phyloP scores from a whole-genome alignment of 2,888 invertebrate genomes.

The Frankliniella fusca region DNA sequence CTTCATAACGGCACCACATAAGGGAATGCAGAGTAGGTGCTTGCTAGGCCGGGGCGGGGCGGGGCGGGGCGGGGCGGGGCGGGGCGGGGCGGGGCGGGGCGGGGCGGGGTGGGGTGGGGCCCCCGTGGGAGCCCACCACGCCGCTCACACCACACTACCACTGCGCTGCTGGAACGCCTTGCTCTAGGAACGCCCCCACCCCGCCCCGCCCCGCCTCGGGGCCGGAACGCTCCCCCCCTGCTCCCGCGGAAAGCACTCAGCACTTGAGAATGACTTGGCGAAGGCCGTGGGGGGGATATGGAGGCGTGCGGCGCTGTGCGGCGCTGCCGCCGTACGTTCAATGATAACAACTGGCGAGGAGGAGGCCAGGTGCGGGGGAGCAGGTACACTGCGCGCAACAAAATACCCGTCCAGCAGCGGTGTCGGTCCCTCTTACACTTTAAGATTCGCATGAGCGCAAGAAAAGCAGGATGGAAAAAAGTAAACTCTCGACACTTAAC shows the following conservation, averaged over 20 bases:
- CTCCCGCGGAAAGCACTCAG: not conserved
- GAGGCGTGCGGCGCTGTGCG: not conserved
- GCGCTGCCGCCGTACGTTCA: not conserved
- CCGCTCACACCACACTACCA: not conserved
- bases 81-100: not conserved
- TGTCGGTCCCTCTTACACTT: not conserved
- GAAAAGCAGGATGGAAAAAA: not conserved
- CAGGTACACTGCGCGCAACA: not conserved
- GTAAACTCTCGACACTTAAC: too few relatives aligned
- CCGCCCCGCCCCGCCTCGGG: too few relatives aligned
- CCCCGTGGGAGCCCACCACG: not conserved
- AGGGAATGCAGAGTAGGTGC: conserved; percentile 9
- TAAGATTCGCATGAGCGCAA: not conserved
- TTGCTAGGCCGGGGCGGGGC: not conserved
- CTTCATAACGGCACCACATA: conserved; percentile 1
- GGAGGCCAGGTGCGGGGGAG: not conserved
- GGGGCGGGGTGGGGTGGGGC: not conserved
- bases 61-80: not conserved
- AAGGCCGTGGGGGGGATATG: not conserved
- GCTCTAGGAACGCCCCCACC: not conserved
- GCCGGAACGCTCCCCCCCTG: not conserved
- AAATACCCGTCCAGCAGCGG: not conserved
- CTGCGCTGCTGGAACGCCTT: not conserved
- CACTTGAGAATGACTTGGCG: conserved; percentile 22
- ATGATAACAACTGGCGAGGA: too few relatives aligned